Evolutionary conservation across 2,797 vertebrate genomes (phyloP).

Genomic region (Morus bassanus): DNA sequence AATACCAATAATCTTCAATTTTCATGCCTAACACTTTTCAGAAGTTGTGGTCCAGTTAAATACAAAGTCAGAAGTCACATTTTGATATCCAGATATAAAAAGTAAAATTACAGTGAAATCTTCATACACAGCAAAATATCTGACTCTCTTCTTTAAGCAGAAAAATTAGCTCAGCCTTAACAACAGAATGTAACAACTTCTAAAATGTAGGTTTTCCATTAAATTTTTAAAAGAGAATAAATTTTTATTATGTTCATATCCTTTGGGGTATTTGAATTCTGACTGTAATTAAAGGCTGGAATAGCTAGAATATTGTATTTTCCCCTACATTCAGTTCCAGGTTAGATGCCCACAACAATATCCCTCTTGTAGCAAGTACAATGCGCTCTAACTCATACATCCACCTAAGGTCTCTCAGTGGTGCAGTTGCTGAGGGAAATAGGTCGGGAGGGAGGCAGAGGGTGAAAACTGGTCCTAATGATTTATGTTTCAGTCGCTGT

Average conservation of each 20-base stretch:
- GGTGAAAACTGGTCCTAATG: not conserved
- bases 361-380: not conserved
- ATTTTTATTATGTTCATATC: not conserved
- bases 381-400: not conserved
- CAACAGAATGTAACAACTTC: not conserved
- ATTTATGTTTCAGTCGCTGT: not conserved
- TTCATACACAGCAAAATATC: not conserved
- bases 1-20: not conserved
- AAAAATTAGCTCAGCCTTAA: not conserved
- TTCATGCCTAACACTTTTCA: not conserved
- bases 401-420: not conserved
- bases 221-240: not conserved
- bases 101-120: not conserved
- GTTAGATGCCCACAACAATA: not conserved
- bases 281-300: not conserved
- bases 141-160: not conserved
- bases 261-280: not conserved
- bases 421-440: not conserved
- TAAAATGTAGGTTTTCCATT: not conserved
- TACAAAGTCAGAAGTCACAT: not conserved
- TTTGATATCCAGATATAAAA: not conserved
- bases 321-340: not conserved
- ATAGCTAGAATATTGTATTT: not conserved
- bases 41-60: not conserved
- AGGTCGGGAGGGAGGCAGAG: not conserved